Conservation (phyloP, 2,888 invertebrate genomes). For the Aradus depressus region DNA sequence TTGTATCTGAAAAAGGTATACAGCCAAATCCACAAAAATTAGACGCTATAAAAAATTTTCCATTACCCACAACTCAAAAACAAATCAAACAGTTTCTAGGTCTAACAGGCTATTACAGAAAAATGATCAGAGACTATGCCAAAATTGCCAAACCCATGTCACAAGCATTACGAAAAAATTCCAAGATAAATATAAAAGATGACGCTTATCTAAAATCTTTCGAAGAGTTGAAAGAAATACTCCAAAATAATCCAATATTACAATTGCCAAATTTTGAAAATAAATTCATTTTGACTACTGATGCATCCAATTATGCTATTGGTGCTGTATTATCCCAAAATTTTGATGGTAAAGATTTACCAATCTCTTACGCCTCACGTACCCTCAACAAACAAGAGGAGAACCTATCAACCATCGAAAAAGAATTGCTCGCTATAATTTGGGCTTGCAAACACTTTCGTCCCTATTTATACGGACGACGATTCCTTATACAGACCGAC, state of each 20-base stretch:
- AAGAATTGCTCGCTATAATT: conserved; percentile 34
- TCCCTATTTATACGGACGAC: conserved; percentile 30
- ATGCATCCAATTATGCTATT: conserved; percentile 32
- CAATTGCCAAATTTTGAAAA: conserved; percentile 28
- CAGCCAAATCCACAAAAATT: conserved; percentile 7
- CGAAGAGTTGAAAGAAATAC: conserved; percentile 7
- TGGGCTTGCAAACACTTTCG: conserved; percentile 32
- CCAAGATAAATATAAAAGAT: conserved; percentile 23
- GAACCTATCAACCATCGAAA: conserved; percentile 32
- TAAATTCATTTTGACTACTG: conserved; percentile 28
- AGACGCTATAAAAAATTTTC: conserved; percentile 12
- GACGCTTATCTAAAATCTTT: conserved; percentile 6
- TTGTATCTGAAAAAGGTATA: conserved; percentile 6
- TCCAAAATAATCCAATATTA: conserved; percentile 12
- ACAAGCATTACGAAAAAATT: not conserved
- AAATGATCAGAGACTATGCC: conserved; percentile 30
- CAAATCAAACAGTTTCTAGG: conserved; percentile 30
- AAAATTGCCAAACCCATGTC: conserved; percentile 23
- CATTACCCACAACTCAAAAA: conserved; percentile 7
- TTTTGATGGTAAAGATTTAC: conserved; percentile 33
- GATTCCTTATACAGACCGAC: conserved; percentile 29
- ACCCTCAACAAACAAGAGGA: conserved; percentile 33
- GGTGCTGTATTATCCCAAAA: conserved; percentile 31
- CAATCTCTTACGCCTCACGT: conserved; percentile 33
- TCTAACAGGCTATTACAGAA: conserved; percentile 31